Conservation (phyloP, 35 echinoderm and acorn worm species). For the Ophioderma brevispina region DNA sequence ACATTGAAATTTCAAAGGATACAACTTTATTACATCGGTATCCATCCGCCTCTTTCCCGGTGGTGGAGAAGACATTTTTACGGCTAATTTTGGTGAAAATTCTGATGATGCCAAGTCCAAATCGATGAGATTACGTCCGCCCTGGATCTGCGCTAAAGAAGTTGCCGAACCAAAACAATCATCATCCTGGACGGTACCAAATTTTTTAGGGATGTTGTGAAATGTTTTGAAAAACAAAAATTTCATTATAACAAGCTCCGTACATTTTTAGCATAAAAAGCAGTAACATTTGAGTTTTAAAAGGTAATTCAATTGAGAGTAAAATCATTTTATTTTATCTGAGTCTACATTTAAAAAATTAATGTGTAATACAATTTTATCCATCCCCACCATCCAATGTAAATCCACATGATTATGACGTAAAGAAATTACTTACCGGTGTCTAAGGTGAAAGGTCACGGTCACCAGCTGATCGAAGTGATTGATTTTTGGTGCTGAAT, state of each 20-base stretch:
- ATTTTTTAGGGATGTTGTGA: conserved; percentile 8
- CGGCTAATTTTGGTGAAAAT: conserved; percentile 43
- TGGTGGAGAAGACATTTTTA: conserved; percentile 91
- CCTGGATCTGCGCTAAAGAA: conserved; percentile 37
- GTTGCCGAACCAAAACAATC: conserved; percentile 76
- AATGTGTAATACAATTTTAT: too few relatives aligned
- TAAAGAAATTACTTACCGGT: conserved; percentile 9
- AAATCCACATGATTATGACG: background rate
- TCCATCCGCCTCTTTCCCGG: conserved; percentile 88
- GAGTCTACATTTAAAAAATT: too few relatives aligned
- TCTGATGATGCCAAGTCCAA: conserved; percentile 42
- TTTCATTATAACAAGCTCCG: too few relatives aligned
- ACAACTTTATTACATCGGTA: conserved; percentile 83
- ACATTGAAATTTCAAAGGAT: conserved; percentile 61
- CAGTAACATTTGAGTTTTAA: too few relatives aligned
- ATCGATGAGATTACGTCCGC: conserved; percentile 38
- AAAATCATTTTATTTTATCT: too few relatives aligned
- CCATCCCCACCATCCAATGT: background rate
- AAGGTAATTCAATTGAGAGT: too few relatives aligned
- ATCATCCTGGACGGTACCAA: conserved; percentile 54
- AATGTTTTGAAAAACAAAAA: too few relatives aligned
- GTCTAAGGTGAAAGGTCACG: conserved; percentile 12
- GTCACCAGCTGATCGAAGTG: background rate
- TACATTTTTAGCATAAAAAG: too few relatives aligned
- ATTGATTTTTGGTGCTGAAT: too few relatives aligned